phyloP scores from a whole-genome alignment of 2,888 invertebrate species.

The Tipula vernalis region DNA sequence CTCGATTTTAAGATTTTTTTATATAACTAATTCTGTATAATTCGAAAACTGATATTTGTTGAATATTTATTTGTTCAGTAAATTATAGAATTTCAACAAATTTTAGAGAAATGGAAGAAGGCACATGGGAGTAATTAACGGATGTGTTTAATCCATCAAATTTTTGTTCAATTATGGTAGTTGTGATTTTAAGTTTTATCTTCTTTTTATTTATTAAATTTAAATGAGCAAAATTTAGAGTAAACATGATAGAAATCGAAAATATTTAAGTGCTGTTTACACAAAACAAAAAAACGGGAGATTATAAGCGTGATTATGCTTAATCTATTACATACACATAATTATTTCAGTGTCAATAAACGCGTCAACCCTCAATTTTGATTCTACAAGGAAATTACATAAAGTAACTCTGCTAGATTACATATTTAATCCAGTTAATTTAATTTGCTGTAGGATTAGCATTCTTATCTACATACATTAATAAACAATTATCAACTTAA shows the following conservation, averaged over 20 bases:
- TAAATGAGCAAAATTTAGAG: background rate
- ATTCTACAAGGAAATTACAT: background rate
- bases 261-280: background rate
- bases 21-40: no score
- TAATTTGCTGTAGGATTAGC: background rate
- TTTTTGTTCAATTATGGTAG: background rate
- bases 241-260: background rate
- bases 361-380: background rate
- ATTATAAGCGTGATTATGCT: background rate
- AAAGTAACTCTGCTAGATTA: background rate
- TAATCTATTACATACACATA: background rate
- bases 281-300: no score
- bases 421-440: background rate
- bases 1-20: no score
- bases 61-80: no score
- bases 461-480: background rate
- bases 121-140: no score
- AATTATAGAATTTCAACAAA: no score
- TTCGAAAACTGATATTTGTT: no score
- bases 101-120: no score
- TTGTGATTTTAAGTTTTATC: background rate
- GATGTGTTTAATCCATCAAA: no score
- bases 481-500: background rate
- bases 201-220: background rate
- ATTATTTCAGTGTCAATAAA: background rate